These are phyloP conservation scores for Leptinotarsa lineolata DNA, from an alignment of 1,140 invertebrate species.

Conservation along the genomic window DNA sequence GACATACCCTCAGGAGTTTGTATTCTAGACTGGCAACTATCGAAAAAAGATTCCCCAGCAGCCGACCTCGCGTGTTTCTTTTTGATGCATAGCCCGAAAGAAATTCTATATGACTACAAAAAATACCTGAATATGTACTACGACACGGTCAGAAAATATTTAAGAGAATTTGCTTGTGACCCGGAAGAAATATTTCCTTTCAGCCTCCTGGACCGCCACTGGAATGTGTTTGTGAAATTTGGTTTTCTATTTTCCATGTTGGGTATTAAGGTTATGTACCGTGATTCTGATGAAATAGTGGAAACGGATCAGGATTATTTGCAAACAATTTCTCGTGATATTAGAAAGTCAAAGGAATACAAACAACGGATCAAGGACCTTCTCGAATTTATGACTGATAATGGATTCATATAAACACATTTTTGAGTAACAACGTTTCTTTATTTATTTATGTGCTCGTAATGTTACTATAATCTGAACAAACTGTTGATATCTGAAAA, in stretches of 20 bases:
- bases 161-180: conserved; percentile 3
- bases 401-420: neutral
- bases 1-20: conserved; percentile 5
- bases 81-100: conserved; percentile 1
- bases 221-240: neutral
- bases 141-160: neutral
- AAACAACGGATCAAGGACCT: conserved; percentile 10
- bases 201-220: neutral
- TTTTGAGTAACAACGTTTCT: too few species aligned
- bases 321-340: neutral
- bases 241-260: neutral
- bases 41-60: neutral
- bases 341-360: neutral
- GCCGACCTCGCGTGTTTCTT: conserved; percentile 10
- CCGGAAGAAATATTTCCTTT: conserved; percentile 13
- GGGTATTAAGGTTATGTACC: neutral
- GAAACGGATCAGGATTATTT: neutral
- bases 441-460: too few species aligned
- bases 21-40: conserved; percentile 20
- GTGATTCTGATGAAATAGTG: conserved; percentile 10
- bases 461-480: too few species aligned
- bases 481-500: too few species aligned
- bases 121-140: conserved; percentile 12
- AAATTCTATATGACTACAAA: conserved; percentile 14
- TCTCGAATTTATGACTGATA: conserved; percentile 3